phyloP scores from a whole-genome alignment of 2,113 vertebrate species.

The Erpornis zantholeuca region DNA sequence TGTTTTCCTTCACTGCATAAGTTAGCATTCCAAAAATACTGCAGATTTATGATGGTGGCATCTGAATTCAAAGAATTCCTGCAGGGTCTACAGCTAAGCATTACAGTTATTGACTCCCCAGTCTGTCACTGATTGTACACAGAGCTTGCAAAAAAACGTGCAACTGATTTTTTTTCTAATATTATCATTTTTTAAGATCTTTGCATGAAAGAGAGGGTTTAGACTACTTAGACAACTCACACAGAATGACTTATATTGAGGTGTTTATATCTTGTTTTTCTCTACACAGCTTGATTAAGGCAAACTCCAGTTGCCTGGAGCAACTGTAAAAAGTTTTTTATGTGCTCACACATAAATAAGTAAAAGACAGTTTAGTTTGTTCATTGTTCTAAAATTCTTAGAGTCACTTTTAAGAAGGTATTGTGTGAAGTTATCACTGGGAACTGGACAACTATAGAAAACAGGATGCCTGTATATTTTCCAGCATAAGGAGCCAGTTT shows the following conservation, averaged over 20 bases:
- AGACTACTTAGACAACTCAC: not conserved
- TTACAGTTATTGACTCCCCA: not conserved
- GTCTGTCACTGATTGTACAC: not conserved
- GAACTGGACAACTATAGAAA: not conserved
- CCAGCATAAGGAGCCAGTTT: not conserved
- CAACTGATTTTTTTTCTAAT: not conserved
- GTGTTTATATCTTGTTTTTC: not conserved
- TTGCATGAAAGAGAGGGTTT: not conserved
- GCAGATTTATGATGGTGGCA: not conserved
- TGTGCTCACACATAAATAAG: not conserved
- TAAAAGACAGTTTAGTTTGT: not conserved
- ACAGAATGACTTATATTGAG: not conserved
- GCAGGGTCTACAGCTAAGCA: not conserved
- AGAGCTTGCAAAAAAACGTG: not conserved
- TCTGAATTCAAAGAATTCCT: not conserved
- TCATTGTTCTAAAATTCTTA: not conserved
- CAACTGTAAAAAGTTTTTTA: not conserved
- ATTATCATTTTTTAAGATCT: not conserved
- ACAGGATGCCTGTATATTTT: constrained; percentile 10
- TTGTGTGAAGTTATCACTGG: not conserved
- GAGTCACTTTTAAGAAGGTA: not conserved
- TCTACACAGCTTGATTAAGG: not conserved
- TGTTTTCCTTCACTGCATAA: not conserved
- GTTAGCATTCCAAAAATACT: not conserved
- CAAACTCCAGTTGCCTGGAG: not conserved